Conservation (phyloP, 1,140 invertebrate species). For the Papilio polytes region DNA sequence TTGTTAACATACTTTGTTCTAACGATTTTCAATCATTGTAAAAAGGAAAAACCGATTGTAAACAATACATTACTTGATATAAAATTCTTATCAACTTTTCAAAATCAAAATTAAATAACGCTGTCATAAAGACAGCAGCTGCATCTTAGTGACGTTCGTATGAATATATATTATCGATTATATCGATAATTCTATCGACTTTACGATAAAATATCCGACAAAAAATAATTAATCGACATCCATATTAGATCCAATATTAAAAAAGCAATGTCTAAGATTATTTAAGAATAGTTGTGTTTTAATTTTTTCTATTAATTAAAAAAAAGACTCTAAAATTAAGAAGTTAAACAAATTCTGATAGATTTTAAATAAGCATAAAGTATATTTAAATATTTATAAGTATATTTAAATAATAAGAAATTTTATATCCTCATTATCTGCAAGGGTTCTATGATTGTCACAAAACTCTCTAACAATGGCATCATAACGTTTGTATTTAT, state of each 20-base stretch:
- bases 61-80: not conserved
- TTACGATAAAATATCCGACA: not conserved
- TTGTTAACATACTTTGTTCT: not conserved
- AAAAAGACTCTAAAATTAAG: no score
- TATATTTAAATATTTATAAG: no score
- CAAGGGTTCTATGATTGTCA: no score
- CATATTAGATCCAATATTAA: not conserved
- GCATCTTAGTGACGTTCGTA: not conserved
- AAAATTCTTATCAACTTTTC: not conserved
- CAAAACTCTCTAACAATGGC: no score
- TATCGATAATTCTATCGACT: no score
- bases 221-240: no score
- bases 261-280: not conserved
- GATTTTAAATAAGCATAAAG: no score
- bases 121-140: slow-evolving; percentile 39
- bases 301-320: no score
- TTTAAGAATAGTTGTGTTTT: not conserved
- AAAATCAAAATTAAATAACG: slow-evolving; percentile 20
- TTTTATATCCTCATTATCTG: no score
- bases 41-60: not conserved
- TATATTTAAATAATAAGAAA: no score
- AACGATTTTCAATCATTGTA: not conserved
- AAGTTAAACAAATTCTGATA: no score
- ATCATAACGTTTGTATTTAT: not conserved
- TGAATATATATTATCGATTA: not conserved